Evolutionary conservation across 1,140 invertebrate species (phyloP), one percentile per base, ranked within the genome.

Genomic region (Melipona quadrifasciata): DNA sequence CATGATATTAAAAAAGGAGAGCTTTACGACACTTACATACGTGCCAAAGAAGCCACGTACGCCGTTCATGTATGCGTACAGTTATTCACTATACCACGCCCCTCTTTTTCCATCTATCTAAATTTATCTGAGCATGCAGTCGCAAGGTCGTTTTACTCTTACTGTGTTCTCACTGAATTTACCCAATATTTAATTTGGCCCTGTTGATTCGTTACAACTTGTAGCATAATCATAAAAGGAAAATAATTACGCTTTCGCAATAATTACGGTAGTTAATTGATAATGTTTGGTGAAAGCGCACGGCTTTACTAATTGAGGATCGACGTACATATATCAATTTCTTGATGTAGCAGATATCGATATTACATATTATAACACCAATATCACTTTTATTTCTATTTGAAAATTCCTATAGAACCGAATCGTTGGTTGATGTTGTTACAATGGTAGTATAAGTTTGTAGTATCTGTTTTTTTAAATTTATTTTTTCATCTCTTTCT

Each of bases 61-160:
- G n/a, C 58, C 51, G 71, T 74, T 80, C 80, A 53, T 82, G 77
- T 81, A 77, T 78, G 61, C 71, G 57, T 55, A 39, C 58, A 73
- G n/a, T 65, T 84, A 71, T 70, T 86, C 67, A 72, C 85, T 73
- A 19, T 55, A 71, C 73, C 85, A 58, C 71, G 78, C 70, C 73
- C 64, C 71, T 75, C 71, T 82, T 82, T 81, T 81, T 74, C 80
- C 58, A 74, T 74, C 80, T 75, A 55, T 82, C 80, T 82, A 82
- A 82, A 82, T 82, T 82, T 82, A 82, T 82, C 80, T 75, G 70
- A 27, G 71, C 71, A 64, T 65, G 80, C 71, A 74, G 58, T 47
- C 57, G 27, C 80, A 82, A 82, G 80, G 80, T 73, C 80, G 80
- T 74, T 81, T 81, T 81, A 53, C 47, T 81, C 47, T 21, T 64